A percentile compares a stretch with the other conserved stretches of the same genome.
Evolutionary conservation across 2,113 vertebrate genomes (phyloP).

Genomic region (Spheniscus mendiculus): DNA sequence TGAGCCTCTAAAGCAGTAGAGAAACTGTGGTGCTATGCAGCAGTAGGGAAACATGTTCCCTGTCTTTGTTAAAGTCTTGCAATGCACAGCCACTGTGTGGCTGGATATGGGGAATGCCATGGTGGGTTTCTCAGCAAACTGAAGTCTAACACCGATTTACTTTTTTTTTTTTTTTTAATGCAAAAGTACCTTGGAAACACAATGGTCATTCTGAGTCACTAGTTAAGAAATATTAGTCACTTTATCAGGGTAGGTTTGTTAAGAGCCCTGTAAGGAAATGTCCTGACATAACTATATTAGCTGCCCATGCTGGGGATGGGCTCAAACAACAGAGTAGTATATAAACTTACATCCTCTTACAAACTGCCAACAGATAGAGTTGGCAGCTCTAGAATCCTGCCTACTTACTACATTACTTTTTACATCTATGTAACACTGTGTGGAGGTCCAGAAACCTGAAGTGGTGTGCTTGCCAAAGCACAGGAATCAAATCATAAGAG

Average conservation of each 20-base stretch:
- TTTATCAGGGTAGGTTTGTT: background rate
- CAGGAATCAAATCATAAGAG: background rate
- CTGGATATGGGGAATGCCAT: background rate
- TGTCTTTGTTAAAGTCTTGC: background rate
- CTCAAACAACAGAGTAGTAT: background rate
- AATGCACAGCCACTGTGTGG: background rate
- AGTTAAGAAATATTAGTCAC: background rate
- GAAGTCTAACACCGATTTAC: background rate
- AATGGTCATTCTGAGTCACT: background rate
- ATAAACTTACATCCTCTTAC: background rate
- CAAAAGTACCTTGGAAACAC: background rate
- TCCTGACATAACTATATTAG: background rate
- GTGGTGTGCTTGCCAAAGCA: background rate
- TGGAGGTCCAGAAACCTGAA: background rate
- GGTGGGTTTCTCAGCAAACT: background rate
- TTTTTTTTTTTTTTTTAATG: background rate
- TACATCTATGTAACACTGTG: fast-evolving
- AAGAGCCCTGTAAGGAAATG: background rate
- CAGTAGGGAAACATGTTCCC: background rate
- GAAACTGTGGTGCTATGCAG: background rate
- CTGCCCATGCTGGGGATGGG: background rate
- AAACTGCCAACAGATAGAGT: background rate
- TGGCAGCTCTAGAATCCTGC: background rate
- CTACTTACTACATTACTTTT: background rate
- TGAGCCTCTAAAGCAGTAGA: background rate